Evolutionary conservation across 1,140 invertebrate species (phyloP), one percentile per base, ranked within the genome.

Genomic region (Notospermus geniculatus): DNA sequence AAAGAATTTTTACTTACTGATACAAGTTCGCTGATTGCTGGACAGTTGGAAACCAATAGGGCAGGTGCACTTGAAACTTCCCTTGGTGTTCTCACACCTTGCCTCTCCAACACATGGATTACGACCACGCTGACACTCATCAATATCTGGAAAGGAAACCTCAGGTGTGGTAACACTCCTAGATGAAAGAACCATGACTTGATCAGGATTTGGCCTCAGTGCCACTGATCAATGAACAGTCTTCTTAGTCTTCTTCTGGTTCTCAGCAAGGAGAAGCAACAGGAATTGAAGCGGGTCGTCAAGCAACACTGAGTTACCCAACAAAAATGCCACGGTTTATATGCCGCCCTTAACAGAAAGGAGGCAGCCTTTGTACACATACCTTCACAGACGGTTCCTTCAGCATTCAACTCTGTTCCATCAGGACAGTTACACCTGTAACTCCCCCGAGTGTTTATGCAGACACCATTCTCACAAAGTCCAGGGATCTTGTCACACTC

Each of bases 391-490:
- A 23, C 57, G 19, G 27, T 36, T 36, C 32, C 32, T 15, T 36
- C 32, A 7, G 32, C 32, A 36, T 36, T 36, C 32, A 79, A 67
- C 56, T 89, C 85, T 79, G 94, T 97, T 15, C 91, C 91, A 60
- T 86, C 85, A 13, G 89, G 89, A 84, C 89, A 97, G 81, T 90
- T 91, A 77, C 95, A 97, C 66, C 87, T 86, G 75, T 87, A 90
- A 66, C 85, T 86, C 13, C 90, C 79, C 2, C 66, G 66, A 1
- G 71, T 53, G 58, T 79, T 79, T 22, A 63, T 41, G 64, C 79
- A 80, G 15, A 71, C 62, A 23, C 78, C 93, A 39, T 80, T 90
- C 69, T 89, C 86, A 80, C 91, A 93, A 2, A 89, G 85, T 73
- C 92, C 90, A 61, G 87, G 85, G 11, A 88, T 86, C 2, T 87